Evolutionary conservation across 2,888 invertebrate species (phyloP).

Genomic region (Cremastinae sp.): DNA sequence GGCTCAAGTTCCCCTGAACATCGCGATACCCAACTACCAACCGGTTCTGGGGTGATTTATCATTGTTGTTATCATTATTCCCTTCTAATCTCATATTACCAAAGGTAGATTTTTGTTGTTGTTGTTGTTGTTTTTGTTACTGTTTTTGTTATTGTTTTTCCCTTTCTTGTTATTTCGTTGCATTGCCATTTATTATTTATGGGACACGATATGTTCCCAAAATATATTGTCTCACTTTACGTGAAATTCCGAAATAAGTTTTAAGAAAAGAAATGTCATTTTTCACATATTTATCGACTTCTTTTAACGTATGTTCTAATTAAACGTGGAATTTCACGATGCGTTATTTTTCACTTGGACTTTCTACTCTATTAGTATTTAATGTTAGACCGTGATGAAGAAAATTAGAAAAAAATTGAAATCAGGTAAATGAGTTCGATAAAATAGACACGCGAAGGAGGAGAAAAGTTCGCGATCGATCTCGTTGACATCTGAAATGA

Average conservation of each 20-base stretch:
- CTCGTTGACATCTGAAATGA: slow-evolving; percentile 43
- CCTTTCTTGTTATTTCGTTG: slow-evolving; percentile 2
- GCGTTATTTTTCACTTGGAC: too few relatives aligned
- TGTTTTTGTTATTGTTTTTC: not conserved
- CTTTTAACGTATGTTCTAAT: too few relatives aligned
- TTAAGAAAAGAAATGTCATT: not conserved
- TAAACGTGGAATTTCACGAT: too few relatives aligned
- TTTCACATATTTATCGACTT: too few relatives aligned
- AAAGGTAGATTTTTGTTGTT: slow-evolving; percentile 37
- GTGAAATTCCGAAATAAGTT: not conserved
- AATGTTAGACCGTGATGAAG: too few relatives aligned
- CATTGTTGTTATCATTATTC: too few relatives aligned
- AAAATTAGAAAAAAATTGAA: not conserved
- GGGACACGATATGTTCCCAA: slow-evolving; percentile 29
- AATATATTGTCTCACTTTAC: slow-evolving; percentile 11
- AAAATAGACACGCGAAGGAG: not conserved
- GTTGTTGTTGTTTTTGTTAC: slow-evolving; percentile 8
- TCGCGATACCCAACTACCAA: slow-evolving; percentile 28
- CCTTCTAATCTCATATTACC: slow-evolving; percentile 36
- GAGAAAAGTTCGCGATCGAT: slow-evolving; percentile 33
- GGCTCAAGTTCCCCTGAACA: slow-evolving; percentile 41
- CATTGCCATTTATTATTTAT: slow-evolving; percentile 41
- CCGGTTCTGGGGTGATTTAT: slow-evolving; percentile 35
- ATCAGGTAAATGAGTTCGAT: not conserved
- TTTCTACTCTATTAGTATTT: too few relatives aligned